phyloP scores from a whole-genome alignment of 2,113 vertebrate species.

The Ophiodon elongatus region DNA sequence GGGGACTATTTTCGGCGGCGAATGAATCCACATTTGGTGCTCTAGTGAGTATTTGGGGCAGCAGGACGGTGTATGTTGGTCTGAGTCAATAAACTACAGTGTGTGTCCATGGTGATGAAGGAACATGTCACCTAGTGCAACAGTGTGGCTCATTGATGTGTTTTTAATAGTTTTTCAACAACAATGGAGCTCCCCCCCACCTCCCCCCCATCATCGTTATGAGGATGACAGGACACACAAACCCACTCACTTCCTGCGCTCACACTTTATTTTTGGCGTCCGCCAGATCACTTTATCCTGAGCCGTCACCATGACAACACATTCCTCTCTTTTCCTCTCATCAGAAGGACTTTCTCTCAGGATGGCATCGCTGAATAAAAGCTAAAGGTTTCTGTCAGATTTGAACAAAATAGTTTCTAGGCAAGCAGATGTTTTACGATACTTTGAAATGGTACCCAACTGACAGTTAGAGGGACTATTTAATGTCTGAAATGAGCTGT shows the following conservation, averaged over 20 bases:
- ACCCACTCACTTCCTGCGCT: neutral
- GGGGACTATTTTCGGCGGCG: too few species aligned
- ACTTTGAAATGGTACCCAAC: neutral
- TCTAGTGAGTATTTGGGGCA: neutral
- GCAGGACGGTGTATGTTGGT: neutral
- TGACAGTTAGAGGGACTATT: neutral
- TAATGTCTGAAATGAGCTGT: neutral
- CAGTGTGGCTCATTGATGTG: too few species aligned
- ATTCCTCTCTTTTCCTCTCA: slow-evolving; percentile 16
- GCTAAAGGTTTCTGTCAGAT: slow-evolving; percentile 23
- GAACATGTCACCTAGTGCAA: neutral
- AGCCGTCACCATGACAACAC: slow-evolving; percentile 45
- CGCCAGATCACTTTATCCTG: slow-evolving; percentile 3
- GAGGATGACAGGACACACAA: neutral
- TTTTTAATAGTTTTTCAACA: neutral
- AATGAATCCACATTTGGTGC: too few species aligned
- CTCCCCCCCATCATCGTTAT: neutral
- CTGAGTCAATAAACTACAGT: neutral
- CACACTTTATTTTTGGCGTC: neutral
- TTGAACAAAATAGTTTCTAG: neutral
- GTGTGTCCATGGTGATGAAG: neutral
- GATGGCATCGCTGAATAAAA: slow-evolving; percentile 24
- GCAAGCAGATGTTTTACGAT: neutral
- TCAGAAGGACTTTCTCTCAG: slow-evolving; percentile 30
- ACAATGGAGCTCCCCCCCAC: neutral